Evolutionary conservation across 2,797 vertebrate species (phyloP), one percentile per base, ranked within the genome.

Genomic region (Fistularia commersonii): DNA sequence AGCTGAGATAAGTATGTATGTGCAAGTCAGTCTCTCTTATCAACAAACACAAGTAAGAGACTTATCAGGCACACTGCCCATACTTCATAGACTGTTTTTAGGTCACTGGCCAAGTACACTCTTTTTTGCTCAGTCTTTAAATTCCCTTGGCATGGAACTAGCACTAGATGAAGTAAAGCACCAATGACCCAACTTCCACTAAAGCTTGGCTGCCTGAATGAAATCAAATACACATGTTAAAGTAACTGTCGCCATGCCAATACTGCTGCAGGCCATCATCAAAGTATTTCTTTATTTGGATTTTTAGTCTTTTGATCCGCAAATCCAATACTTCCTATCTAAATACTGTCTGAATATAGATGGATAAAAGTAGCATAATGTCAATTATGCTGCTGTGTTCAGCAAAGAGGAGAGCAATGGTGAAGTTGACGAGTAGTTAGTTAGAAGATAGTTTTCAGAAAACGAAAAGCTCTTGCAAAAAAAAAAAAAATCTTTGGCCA

Each of bases 321-420:
- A 35, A 35, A 12, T 15, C 8, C 9, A 14, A 35, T 36, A 8
- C 35, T 36, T 36, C 35, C 35, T 3, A 10, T 36, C 7, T 36
- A 36, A 36, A 36, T 36, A 36, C 35, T 6, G 46, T 39, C 11
- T 39, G 10, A 32, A 49, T 38, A 49, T 40, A 39, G 34, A 39
- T 31, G 14, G 47, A n/a, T 23, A 11, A 49, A 11, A 15, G 35
- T 36, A 23, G 4, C 23, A 23, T 23, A 23, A 23, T 4, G 2
- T 4, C 23, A 23, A 23, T 23, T 23, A 23, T 23, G 23, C 23
- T 4, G 23, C 23, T 23, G 23, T 23, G 23, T 23, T 23, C 4
- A 23, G 23, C 23, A 23, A 23, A 23, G 23, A 23, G 23, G 23
- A 23, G 4, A 23, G 2, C 2, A 23, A 23, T 23, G 23, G 23